Evolutionary conservation across 2,113 vertebrate species (phyloP).

Genomic region (Conger conger): DNA sequence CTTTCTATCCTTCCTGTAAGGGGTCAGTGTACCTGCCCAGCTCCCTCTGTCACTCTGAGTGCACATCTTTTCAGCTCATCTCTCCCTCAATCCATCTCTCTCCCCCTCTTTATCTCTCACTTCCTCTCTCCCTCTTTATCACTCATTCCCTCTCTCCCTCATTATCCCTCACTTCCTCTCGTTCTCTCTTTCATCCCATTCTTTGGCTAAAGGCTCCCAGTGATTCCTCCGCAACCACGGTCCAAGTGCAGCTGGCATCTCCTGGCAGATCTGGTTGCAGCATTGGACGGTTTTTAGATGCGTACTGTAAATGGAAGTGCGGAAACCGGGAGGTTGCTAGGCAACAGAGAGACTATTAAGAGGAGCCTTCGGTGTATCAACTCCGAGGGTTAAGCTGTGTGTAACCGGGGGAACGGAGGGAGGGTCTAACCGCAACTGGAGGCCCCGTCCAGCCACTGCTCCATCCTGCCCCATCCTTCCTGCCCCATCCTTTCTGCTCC

Average conservation of each 20-base stretch:
- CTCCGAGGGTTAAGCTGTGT: neutral
- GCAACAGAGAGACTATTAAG: neutral
- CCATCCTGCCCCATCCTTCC: neutral
- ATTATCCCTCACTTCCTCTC: too few relatives aligned
- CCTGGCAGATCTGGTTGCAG: neutral
- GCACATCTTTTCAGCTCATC: too few relatives aligned
- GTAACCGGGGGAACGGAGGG: neutral
- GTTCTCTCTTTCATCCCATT: neutral
- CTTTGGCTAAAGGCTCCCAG: neutral
- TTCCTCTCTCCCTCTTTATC: too few relatives aligned
- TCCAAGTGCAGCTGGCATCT: neutral
- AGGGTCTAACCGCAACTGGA: neutral
- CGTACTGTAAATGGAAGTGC: neutral
- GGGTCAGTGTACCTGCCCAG: too few relatives aligned
- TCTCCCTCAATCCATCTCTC: too few relatives aligned
- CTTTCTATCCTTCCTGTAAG: too few relatives aligned
- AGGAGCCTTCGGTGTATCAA: neutral
- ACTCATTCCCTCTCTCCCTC: too few relatives aligned
- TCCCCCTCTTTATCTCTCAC: too few relatives aligned
- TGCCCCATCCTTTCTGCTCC: neutral
- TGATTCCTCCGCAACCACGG: neutral
- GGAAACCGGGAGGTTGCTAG: constrained; percentile 3
- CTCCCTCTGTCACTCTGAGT: too few relatives aligned
- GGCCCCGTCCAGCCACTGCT: neutral
- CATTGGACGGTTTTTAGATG: neutral